Percentiles rank a stretch among this genome's conserved stretches.
Evolutionary conservation across 2,888 invertebrate species (phyloP).

Genomic region (Zhuqinia jingwanae): DNA sequence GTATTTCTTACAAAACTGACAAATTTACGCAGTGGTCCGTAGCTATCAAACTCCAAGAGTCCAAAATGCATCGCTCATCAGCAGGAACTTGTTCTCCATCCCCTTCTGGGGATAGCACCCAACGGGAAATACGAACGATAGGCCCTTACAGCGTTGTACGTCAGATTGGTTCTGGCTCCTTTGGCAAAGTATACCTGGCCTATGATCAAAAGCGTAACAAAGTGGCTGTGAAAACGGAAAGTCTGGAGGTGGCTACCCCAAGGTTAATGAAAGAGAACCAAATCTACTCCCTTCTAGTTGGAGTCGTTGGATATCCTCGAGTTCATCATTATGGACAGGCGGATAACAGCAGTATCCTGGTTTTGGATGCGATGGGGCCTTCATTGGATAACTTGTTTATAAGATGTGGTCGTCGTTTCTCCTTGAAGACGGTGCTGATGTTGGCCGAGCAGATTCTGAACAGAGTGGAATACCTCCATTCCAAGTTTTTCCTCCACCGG

Average conservation of each 20-base stretch:
- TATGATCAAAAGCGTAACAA: neutral
- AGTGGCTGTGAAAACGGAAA: constrained; percentile 17
- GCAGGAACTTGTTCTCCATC: too few species aligned
- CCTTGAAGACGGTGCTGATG: constrained; percentile 99
- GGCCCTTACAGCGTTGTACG: too few species aligned
- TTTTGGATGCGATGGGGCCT: constrained; percentile 99
- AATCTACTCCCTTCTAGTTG: neutral
- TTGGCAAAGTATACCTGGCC: constrained; percentile 22
- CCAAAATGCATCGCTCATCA: too few species aligned
- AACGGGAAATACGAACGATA: too few species aligned
- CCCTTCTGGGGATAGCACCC: too few species aligned
- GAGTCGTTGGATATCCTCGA: neutral
- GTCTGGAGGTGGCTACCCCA: too few species aligned
- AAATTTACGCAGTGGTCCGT: neutral
- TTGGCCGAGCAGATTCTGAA: constrained; percentile 97
- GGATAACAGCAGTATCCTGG: constrained; percentile 82
- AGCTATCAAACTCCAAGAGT: too few species aligned
- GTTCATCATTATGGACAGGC: neutral
- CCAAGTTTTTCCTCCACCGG: constrained; percentile 99
- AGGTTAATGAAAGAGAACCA: neutral
- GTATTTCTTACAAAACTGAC: too few species aligned
- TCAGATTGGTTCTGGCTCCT: constrained; percentile 20
- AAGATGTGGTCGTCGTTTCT: constrained; percentile 97
- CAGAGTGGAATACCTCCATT: constrained; percentile 98
- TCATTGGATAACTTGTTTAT: constrained; percentile 99